Conservation (phyloP, 2,888 invertebrate species). For the Lasius fuliginosus region DNA sequence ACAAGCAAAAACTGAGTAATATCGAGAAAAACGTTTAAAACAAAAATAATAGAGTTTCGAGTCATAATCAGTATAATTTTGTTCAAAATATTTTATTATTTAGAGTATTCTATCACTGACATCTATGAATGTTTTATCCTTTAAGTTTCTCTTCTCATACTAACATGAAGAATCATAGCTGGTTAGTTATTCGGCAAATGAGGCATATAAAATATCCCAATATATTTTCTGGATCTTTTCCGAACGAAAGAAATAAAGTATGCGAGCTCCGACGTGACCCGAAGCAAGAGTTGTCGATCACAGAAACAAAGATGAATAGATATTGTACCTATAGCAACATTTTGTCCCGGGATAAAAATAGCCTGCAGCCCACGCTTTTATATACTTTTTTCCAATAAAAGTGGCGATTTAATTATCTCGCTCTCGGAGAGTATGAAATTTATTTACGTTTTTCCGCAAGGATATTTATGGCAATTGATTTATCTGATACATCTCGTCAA, state of each 20-base stretch:
- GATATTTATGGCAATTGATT: neutral
- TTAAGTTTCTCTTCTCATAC: neutral
- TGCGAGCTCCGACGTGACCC: neutral
- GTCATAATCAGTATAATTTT: too few relatives aligned
- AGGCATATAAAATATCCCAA: neutral
- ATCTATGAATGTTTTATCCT: neutral
- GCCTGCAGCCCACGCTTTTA: too few relatives aligned
- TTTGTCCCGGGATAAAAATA: constrained; percentile 4
- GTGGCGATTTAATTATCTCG: constrained; percentile 23
- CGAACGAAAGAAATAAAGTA: constrained; percentile 32
- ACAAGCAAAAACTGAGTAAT: neutral
- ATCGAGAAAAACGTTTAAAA: neutral
- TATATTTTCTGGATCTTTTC: neutral
- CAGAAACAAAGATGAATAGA: constrained; percentile 27
- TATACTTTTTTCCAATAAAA: constrained; percentile 27
- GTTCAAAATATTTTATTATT: neutral
- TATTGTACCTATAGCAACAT: neutral
- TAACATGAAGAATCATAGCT: neutral
- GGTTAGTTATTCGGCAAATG: neutral
- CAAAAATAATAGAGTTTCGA: neutral
- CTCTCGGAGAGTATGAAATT: neutral
- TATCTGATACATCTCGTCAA: neutral
- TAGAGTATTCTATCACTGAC: neutral
- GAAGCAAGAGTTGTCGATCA: constrained; percentile 21
- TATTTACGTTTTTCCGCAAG: neutral